phyloP scores from a whole-genome alignment of 2,888 invertebrate species.

The Pegoplata infirma region DNA sequence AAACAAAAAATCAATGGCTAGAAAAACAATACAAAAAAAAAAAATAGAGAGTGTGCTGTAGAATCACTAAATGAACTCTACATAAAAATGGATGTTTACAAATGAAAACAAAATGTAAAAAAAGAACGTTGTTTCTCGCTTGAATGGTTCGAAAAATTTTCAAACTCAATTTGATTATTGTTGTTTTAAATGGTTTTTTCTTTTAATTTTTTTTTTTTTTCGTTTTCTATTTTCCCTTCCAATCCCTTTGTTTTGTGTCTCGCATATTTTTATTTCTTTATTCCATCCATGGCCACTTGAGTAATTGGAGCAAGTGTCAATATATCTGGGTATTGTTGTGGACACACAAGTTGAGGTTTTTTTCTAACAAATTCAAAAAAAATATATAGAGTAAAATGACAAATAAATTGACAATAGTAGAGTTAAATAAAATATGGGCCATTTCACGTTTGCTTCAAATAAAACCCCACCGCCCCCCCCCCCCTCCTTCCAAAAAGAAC shows the following conservation, averaged over 20 bases:
- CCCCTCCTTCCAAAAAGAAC: constrained; percentile 8
- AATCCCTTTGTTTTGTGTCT: constrained; percentile 15
- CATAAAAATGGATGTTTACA: constrained; percentile 56
- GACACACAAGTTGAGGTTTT: constrained; percentile 57
- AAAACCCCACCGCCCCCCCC: no score
- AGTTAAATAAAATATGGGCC: constrained; percentile 60
- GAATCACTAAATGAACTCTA: constrained; percentile 52
- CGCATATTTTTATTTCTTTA: constrained; percentile 37
- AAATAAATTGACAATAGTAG: constrained; percentile 55
- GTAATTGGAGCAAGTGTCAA: constrained; percentile 60
- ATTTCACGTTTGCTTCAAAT: constrained; percentile 49
- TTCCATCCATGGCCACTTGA: constrained; percentile 51
- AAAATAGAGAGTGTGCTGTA: background rate
- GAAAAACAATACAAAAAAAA: constrained; percentile 45
- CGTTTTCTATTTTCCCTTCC: background rate
- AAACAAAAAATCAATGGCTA: constrained; percentile 56
- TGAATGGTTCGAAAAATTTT: constrained; percentile 52
- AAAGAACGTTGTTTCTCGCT: constrained; percentile 48
- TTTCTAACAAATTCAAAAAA: constrained; percentile 13
- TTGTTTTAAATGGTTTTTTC: constrained; percentile 53
- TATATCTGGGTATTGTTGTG: constrained; percentile 50
- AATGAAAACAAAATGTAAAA: constrained; percentile 43
- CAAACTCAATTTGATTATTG: constrained; percentile 59
- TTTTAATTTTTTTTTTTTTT: no score
- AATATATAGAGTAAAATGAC: constrained; percentile 30